phyloP scores from a whole-genome alignment of 2,888 invertebrate species.

The Boloria selene region DNA sequence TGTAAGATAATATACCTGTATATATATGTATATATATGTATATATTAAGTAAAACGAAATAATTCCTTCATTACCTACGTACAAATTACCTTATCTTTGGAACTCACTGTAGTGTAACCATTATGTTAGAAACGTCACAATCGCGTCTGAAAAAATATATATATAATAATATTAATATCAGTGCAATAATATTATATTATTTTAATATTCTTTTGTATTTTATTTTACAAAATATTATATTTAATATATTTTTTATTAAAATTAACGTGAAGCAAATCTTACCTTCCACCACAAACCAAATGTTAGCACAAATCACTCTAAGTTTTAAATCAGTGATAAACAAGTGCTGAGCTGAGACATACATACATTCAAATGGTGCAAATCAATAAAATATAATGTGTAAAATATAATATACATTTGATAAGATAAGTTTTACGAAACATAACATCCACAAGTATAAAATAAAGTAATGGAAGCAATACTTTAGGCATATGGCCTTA shows the following conservation, averaged over 20 bases:
- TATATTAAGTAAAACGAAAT: slow-evolving; percentile 36
- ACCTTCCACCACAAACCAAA: slow-evolving; percentile 31
- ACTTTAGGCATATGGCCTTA: no score
- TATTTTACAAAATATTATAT: neutral
- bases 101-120: slow-evolving; percentile 3
- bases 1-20: no score
- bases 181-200: neutral
- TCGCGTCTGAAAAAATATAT: slow-evolving; percentile 42
- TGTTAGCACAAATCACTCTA: slow-evolving; percentile 34
- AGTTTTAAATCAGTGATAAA: slow-evolving; percentile 9
- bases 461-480: no score
- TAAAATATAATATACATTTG: no score
- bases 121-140: slow-evolving; percentile 29
- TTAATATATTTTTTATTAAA: neutral
- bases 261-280: slow-evolving; percentile 22
- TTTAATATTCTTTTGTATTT: neutral
- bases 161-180: neutral
- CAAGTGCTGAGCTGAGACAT: slow-evolving; percentile 14
- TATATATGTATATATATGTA: neutral
- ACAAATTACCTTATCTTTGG: slow-evolving; percentile 39
- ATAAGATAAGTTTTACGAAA: no score
- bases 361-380: slow-evolving; percentile 7
- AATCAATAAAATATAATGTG: neutral
- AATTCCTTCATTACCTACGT: slow-evolving; percentile 49
- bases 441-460: no score